phyloP scores from a whole-genome alignment of 2,888 invertebrate species.

The Lycocerus yunnanus region DNA sequence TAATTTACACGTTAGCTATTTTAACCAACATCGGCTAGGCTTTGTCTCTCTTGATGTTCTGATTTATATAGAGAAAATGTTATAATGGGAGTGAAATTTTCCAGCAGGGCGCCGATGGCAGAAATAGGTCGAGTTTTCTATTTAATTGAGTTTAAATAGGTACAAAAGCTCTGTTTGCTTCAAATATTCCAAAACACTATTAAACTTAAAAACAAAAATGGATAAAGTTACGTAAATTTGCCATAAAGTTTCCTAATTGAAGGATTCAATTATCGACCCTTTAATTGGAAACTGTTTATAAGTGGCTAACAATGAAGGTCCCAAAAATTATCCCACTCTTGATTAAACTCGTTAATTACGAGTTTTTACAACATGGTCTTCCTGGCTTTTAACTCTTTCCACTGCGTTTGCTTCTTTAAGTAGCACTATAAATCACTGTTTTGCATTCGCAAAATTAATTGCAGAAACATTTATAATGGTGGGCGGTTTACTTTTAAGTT shows the following conservation, averaged over 20 bases:
- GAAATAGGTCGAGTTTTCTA: not conserved
- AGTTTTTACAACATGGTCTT: not conserved
- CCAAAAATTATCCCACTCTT: not conserved
- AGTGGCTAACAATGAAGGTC: not conserved
- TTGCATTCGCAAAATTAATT: constrained; percentile 20
- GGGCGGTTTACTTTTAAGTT: constrained; percentile 12
- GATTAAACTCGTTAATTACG: not conserved
- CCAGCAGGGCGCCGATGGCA: no score
- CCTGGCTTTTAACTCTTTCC: not conserved
- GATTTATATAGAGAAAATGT: no score
- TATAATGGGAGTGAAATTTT: no score
- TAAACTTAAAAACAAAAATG: not conserved
- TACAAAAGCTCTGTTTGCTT: not conserved
- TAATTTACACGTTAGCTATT: not conserved
- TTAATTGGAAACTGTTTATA: not conserved
- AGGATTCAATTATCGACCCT: not conserved
- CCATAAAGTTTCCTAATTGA: not conserved
- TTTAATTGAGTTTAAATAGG: not conserved
- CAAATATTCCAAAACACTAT: not conserved
- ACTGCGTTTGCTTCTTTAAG: constrained; percentile 9
- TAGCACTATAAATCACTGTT: constrained; percentile 16
- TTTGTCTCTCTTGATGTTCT: no score
- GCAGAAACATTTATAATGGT: constrained; percentile 10
- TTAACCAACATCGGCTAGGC: no score
- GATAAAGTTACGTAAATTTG: not conserved